Evolutionary conservation across 2,113 vertebrate genomes (phyloP), one percentile per base, ranked within the genome.

Genomic region (Bambusicola thoracicus): DNA sequence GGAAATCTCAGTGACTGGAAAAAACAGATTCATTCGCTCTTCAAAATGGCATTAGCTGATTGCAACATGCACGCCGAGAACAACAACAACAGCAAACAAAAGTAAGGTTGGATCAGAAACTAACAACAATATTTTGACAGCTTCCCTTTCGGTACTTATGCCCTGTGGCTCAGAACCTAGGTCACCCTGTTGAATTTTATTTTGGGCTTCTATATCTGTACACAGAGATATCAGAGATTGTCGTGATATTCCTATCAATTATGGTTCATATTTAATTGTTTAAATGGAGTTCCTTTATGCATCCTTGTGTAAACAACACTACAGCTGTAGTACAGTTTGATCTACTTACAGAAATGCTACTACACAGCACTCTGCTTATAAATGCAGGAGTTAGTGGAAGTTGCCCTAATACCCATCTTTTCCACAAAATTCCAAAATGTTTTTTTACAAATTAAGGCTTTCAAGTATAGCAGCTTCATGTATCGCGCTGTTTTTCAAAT

Each of bases 391-490:
- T n/a, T 30, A 34, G 46, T 51, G 29, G 5, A 18, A 53, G 46
- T 65, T 65, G 18, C 68, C 53, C 48, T 41, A 56, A 40, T 0
- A 66, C 32, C 29, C 17, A 1, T 41, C 59, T 65, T 68, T 90
- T 43, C 40, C 32, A 44, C 9, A 77, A 44, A 88, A 38, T 17
- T 38, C 36, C 59, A 62, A 62, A 38, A 27, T 27, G 15, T 27
- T 62, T 62, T 62, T 62, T 36, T 36, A 62, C 49, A 74, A 85
- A 48, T 20, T 16, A 4, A 82, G 62, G 8, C 44, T 68, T 44
- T 12, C 13, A 67, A 8, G 19, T 15, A 19, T 1, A 30, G 8
- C 11, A 27, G 59, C 3, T 21, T 81, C 24, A n/a, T 0, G 0
- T 25, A 46, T 11, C 27, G 43, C 0, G 0, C 11, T 36, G 6